These are phyloP conservation scores for Leucoraja ocellata DNA, from an alignment of 2,797 vertebrate genomes.

Conservation along the genomic window DNA sequence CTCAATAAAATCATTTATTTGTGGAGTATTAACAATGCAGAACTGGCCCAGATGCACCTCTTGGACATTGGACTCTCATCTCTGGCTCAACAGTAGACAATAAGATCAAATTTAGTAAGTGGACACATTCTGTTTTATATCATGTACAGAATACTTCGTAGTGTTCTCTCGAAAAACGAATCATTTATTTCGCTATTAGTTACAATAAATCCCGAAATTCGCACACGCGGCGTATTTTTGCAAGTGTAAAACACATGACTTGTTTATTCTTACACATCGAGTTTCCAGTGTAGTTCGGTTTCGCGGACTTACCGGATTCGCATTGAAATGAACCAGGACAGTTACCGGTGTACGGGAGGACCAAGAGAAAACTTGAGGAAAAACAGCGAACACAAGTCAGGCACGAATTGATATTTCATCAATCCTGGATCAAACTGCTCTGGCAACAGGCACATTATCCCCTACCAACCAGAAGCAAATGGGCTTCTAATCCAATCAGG, in stretches of 20 bases:
- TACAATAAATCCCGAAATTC: background rate
- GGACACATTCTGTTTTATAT: background rate
- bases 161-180: background rate
- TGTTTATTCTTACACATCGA: background rate
- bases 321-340: too few species aligned
- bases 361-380: background rate
- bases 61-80: background rate
- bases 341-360: background rate
- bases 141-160: background rate
- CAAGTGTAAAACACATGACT: background rate
- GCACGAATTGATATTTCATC: conserved; percentile 55
- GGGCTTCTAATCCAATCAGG: conserved; percentile 87
- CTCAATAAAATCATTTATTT: background rate
- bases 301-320: background rate
- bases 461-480: conserved; percentile 69
- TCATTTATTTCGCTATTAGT: background rate
- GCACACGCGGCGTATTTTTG: background rate
- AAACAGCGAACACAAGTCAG: conserved; percentile 41
- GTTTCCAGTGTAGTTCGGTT: background rate
- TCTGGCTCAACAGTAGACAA: too few species aligned
- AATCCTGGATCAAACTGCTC: conserved; percentile 58
- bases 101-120: background rate
- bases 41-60: background rate
- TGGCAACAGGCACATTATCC: conserved; percentile 65
- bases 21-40: too few species aligned